Percentiles rank a stretch among this genome's conserved stretches.
Evolutionary conservation across 2,888 invertebrate genomes (phyloP).

Genomic region (Chromoteleia sp.): DNA sequence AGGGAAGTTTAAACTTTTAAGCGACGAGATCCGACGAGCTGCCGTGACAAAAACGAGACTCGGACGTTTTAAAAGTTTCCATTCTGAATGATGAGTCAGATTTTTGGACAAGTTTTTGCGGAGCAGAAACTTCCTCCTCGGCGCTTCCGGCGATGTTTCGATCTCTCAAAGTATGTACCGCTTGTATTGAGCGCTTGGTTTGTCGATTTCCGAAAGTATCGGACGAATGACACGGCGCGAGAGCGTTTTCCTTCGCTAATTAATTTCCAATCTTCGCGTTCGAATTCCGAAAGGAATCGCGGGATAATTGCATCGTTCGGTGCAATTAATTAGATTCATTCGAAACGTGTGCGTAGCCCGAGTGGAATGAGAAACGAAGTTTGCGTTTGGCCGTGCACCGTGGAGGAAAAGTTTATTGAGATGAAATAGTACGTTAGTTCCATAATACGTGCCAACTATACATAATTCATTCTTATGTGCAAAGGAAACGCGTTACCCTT

Average conservation of each 20-base stretch:
- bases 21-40: constrained; percentile 70
- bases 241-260: constrained; percentile 37
- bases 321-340: constrained; percentile 40
- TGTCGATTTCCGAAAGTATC: constrained; percentile 60
- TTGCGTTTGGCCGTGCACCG: constrained; percentile 4
- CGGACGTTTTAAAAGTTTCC: constrained; percentile 74
- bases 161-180: constrained; percentile 46
- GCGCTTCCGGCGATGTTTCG: constrained; percentile 64
- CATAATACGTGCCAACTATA: constrained; percentile 50
- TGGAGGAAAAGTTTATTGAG: constrained; percentile 32
- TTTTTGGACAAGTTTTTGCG: constrained; percentile 71
- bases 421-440: constrained; percentile 53
- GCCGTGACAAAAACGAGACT: constrained; percentile 67
- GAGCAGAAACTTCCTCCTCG: constrained; percentile 67
- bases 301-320: constrained; percentile 12
- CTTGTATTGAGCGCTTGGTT: constrained; percentile 43
- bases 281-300: constrained; percentile 23
- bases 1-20: constrained; percentile 70
- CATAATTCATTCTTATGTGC: constrained; percentile 52
- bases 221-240: constrained; percentile 34
- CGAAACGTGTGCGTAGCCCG: neutral
- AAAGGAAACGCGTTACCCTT: constrained; percentile 56
- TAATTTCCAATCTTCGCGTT: constrained; percentile 46
- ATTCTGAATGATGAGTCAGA: constrained; percentile 72
- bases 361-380: constrained; percentile 25